Evolutionary conservation across 2,113 vertebrate species (phyloP).

Genomic region (Ornithorhynchus anatinus): DNA sequence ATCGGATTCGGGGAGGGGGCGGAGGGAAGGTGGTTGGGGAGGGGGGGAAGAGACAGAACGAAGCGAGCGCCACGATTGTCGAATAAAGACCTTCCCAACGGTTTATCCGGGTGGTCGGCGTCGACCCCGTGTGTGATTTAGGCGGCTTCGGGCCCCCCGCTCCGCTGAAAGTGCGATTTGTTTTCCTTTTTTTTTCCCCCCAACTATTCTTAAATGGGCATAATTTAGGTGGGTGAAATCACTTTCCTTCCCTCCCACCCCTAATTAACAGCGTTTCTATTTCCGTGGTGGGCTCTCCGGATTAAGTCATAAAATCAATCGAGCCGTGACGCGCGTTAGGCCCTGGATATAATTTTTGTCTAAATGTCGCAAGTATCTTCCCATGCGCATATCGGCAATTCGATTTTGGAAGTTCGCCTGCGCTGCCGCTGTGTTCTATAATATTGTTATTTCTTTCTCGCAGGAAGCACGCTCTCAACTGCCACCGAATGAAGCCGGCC

Average conservation of each 20-base stretch:
- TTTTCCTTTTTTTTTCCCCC: too few relatives aligned
- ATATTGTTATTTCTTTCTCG: slow-evolving; percentile 67
- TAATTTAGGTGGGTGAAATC: slow-evolving; percentile 40
- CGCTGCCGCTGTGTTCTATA: neutral
- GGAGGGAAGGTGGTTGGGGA: neutral
- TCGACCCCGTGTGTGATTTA: too few relatives aligned
- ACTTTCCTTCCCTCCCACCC: slow-evolving; percentile 1
- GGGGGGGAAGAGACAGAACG: neutral
- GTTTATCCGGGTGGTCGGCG: too few relatives aligned
- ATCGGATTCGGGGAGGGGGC: slow-evolving; percentile 43
- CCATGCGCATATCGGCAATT: accelerated
- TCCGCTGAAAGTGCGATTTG: too few relatives aligned
- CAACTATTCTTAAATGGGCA: slow-evolving; percentile 19
- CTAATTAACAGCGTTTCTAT: slow-evolving; percentile 45
- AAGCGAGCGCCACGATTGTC: neutral
- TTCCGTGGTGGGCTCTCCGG: slow-evolving; percentile 27
- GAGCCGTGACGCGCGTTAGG: slow-evolving; percentile 29
- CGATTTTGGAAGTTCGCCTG: slow-evolving; percentile 51
- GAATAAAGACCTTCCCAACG: neutral
- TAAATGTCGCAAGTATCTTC: neutral
- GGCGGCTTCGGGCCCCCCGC: too few relatives aligned
- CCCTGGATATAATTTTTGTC: slow-evolving; percentile 16
- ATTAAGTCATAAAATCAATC: slow-evolving; percentile 25
- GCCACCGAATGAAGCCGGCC: slow-evolving; percentile 98
- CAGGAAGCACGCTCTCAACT: slow-evolving; percentile 98